Base-by-base conservation (phyloP, 2,888 invertebrate species). In the Ischnus inquisitorius region DNA sequence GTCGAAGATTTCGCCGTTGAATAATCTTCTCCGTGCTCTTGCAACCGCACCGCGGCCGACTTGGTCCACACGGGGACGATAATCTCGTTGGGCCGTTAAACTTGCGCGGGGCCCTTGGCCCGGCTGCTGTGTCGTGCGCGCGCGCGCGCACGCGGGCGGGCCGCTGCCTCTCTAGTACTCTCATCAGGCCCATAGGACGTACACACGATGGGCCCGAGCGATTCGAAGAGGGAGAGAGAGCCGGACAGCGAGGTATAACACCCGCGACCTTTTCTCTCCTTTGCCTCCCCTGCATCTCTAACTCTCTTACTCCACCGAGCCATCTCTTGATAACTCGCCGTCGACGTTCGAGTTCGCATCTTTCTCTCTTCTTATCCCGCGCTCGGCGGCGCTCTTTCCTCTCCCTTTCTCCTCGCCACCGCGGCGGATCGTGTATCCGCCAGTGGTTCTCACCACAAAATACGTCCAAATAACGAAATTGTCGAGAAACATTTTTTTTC, bases 381-480 rank as follows among this genome's bases (percentile, higher is more conserved):
- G 69, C 78, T 81, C 80, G 25, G 54, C 46, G 74, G 34, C 79
- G 83, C 62, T 67, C 65, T 48, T 41, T 67, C 68, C 46, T 65
- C 41, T 39, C 64, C 76, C 62, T 34, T 34, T 8, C 65, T 64
- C 48, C 62, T 68, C 82, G 16, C 54, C 80, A 72, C 67, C 84
- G 77, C 65, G 67, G 68, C 72, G 87, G 87, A 88, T 90, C 86
- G 83, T 86, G 85, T 87, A 82, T 88, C 88, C 85, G 60, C 76
- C 89, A 88, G 88, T 80, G 89, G 82, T 87, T 85, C 88, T 89
- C 89, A 88, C 46, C 14, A 67, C 19, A 25, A 51, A 1, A 5
- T 12, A 5, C 48, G 19, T 22, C 25, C 8, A 51, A 54, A 22
- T 14, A 62, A 46, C 5, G 3, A 57, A 16, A n/a, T 10, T 10